Base-by-base conservation (phyloP, 2,888 invertebrate species). In the Zootermopsis nevadensis region DNA sequence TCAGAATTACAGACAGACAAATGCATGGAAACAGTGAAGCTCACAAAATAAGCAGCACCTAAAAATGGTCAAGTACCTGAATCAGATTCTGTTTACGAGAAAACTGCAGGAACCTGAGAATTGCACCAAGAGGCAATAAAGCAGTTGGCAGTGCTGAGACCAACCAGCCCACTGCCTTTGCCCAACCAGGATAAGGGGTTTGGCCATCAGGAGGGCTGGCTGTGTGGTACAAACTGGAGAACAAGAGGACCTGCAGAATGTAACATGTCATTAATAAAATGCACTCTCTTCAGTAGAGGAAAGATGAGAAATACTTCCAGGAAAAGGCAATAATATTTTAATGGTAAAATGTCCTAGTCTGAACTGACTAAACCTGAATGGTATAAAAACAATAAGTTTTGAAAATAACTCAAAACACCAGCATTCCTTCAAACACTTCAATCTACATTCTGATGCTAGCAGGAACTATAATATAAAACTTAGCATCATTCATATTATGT, bases 101-200 rank as follows among this genome's bases (percentile, higher is more conserved):
- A 33, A 77, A 55, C 24, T 53, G 53, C 24, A 31, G 19, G 31
- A 77, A 31, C 53, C 55, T 77, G 53, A 48, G 42, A 30, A 53
- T n/a, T 27, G 24, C 55, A 8, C 77, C 55, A 55, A 55, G 19
- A 7, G 22, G 33, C 24, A 77, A 22, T 2, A 77, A 24, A 3
- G 30, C 10, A 22, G 48, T 10, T 19, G 77, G 77, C 22, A 55
- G 8, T 10, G 55, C 10, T 22, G 53, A 48, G 30, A 77, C 1
- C n/a, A 48, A 55, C 77, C 77, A 77, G 0, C 77, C 77, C 12
- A 48, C 27, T 10, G 31, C 30, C 31, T 31, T 53, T 22, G 55
- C 77, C 77, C 77, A 77, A 4, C 48, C 22, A 53, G 77, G 77
- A 55, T 77, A 55, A 53, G 77, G 77, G 27, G 33, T 53, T 48